These are phyloP conservation scores for Ictalurus furcatus DNA, from an alignment of 2,113 vertebrate species.

Conservation along the genomic window DNA sequence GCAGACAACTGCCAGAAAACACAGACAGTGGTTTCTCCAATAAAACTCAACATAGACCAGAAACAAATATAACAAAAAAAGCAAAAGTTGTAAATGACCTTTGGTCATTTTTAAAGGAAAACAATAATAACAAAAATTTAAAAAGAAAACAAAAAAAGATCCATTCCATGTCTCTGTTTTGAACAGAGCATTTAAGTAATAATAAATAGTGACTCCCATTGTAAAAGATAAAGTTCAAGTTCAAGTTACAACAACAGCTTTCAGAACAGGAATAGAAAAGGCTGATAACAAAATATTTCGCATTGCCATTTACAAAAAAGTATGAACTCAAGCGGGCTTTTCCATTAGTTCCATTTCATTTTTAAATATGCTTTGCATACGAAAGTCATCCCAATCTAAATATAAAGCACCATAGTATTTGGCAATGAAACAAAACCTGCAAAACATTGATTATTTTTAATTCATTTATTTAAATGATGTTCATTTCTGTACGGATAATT, in stretches of 20 bases:
- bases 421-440: slow-evolving; percentile 96
- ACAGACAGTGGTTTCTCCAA: slow-evolving; percentile 99
- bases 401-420: slow-evolving; percentile 99
- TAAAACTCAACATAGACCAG: slow-evolving; percentile 99
- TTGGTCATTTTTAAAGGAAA: slow-evolving; percentile 89
- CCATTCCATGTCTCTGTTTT: slow-evolving; percentile 93
- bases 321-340: slow-evolving; percentile 96
- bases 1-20: slow-evolving; percentile 99
- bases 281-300: slow-evolving; percentile 99
- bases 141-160: slow-evolving; percentile 75
- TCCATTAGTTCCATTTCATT: slow-evolving; percentile 75
- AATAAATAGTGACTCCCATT: slow-evolving; percentile 99
- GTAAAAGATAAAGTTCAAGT: slow-evolving; percentile 99
- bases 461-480: slow-evolving; percentile 69
- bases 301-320: slow-evolving; percentile 99
- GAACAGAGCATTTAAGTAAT: slow-evolving; percentile 95
- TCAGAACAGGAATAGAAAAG: slow-evolving; percentile 99
- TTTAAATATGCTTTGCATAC: slow-evolving; percentile 99
- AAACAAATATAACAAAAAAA: slow-evolving; percentile 94
- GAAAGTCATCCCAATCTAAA: slow-evolving; percentile 99
- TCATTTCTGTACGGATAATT: slow-evolving; percentile 76
- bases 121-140: slow-evolving; percentile 69
- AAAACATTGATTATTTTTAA: slow-evolving; percentile 82
- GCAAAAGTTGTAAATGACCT: slow-evolving; percentile 94
- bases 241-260: slow-evolving; percentile 99